Evolutionary conservation across 2,797 vertebrate species (phyloP), one percentile per base, ranked within the genome.

Genomic region (Lithobates sylvaticus): DNA sequence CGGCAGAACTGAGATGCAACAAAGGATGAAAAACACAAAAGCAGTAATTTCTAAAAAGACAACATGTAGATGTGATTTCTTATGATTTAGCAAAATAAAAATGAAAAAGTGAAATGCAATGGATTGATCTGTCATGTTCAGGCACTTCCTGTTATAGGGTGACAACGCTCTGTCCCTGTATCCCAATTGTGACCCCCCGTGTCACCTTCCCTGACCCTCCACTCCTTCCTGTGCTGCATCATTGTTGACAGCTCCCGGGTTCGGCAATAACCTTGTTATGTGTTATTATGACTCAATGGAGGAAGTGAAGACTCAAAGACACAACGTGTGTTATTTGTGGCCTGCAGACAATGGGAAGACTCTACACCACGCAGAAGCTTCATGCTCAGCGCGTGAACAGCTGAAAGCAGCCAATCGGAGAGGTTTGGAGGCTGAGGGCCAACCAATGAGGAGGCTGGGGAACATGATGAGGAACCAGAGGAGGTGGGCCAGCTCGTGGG

Each of bases 221-320:
- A 61, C 7, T 39, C 7, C 5, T 1, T 4, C 50, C 7, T 39
- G 8, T 9, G 39, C 39, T 39, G 39, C 8, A 39, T 8, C 9
- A 5, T 39, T 10, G 8, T 18, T 5, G 50, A 4, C 50, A 58
- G 4, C 50, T 26, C 64, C 3, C 12, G n/a, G 39, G n/a, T 42
- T 50, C 76, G 9, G 69, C 50, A 42, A 42, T 61, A 80, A 68
- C 23, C 77, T 79, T 75, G 58, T 27, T 78, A 18, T 78, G 29
- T 73, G 9, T 61, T 34, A 32, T 85, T 85, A 26, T 84, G 75
- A 71, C 75, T 75, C 70, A 5, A 29, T 16, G 71, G 34, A 75
- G 78, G 84, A 86, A 81, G 78, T 61, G 65, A 50, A 81, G 78
- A 86, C 23, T 85, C 77, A 86, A 9, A 79, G 76, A 78, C 84